phyloP scores from a whole-genome alignment of 2,797 vertebrate genomes.

The Molothrus ater region DNA sequence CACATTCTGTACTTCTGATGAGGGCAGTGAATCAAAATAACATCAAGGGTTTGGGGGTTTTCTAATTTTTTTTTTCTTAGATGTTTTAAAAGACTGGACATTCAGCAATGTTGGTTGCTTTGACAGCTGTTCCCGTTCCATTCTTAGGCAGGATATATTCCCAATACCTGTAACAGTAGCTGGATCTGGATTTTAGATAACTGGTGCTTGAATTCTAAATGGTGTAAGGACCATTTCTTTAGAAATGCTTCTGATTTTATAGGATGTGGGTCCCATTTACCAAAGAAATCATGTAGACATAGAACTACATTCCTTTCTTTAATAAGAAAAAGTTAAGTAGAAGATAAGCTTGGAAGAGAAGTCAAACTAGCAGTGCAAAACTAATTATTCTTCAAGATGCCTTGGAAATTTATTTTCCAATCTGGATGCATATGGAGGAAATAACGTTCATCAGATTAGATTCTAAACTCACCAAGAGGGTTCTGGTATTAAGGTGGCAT shows the following conservation, averaged over 20 bases:
- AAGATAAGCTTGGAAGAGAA: not conserved
- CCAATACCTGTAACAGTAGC: not conserved
- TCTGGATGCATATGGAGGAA: not conserved
- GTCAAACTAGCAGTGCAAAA: not conserved
- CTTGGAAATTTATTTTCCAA: not conserved
- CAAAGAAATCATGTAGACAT: slow-evolving; percentile 35
- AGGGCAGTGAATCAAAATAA: not conserved
- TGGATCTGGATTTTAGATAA: slow-evolving; percentile 20
- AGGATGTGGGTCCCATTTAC: slow-evolving; percentile 48
- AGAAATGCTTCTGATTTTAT: not conserved
- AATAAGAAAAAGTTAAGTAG: not conserved
- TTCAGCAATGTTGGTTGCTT: not conserved
- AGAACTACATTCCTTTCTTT: slow-evolving; percentile 27
- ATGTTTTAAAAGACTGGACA: slow-evolving; percentile 27
- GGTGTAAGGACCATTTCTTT: slow-evolving; percentile 15
- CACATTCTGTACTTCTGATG: not conserved
- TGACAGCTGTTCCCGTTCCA: not conserved
- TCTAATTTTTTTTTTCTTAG: not conserved
- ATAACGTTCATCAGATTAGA: not conserved
- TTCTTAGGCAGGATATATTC: slow-evolving; percentile 7
- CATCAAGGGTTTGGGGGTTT: not conserved
- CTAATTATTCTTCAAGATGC: not conserved
- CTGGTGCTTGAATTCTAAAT: slow-evolving; percentile 17
- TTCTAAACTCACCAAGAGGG: not conserved
- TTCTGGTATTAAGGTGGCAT: not conserved